phyloP scores from a whole-genome alignment of 2,797 vertebrate genomes.

The Decapterus maruadsi region DNA sequence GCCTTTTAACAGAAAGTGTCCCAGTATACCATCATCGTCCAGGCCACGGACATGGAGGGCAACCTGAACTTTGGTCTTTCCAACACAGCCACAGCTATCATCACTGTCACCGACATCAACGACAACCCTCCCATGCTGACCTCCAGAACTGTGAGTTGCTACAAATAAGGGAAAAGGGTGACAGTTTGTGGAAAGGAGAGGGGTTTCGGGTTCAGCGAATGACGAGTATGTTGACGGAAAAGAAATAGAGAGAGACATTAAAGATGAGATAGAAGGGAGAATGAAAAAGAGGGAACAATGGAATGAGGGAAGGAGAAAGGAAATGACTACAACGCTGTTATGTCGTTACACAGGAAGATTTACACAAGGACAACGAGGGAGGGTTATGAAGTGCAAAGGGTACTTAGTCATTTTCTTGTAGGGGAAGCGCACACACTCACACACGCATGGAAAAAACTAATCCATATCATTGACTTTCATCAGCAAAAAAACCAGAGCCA shows the following conservation, averaged over 20 bases:
- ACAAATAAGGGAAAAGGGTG: slow-evolving; percentile 26
- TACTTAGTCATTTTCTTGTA: slow-evolving; percentile 44
- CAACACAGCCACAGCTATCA: slow-evolving; percentile 95
- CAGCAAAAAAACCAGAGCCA: slow-evolving; percentile 60
- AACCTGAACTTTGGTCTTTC: slow-evolving; percentile 96
- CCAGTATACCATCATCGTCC: slow-evolving; percentile 94
- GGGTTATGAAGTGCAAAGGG: slow-evolving; percentile 30
- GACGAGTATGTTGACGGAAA: slow-evolving; percentile 24
- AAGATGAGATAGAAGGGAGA: not conserved
- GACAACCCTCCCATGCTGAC: slow-evolving; percentile 96
- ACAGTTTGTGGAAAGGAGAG: slow-evolving; percentile 20
- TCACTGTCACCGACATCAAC: slow-evolving; percentile 94
- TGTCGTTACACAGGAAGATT: slow-evolving; percentile 44
- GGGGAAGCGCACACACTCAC: slow-evolving; percentile 22
- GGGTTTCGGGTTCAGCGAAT: slow-evolving; percentile 31
- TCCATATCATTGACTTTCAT: slow-evolving; percentile 73
- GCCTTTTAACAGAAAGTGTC: slow-evolving; percentile 91
- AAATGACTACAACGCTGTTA: slow-evolving; percentile 16
- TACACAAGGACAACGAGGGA: slow-evolving; percentile 40
- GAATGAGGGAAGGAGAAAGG: slow-evolving; percentile 2
- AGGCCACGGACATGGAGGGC: slow-evolving; percentile 98
- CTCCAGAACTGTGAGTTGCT: slow-evolving; percentile 89
- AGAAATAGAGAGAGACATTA: slow-evolving; percentile 2
- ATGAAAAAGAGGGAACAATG: not conserved
- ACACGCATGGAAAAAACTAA: slow-evolving; percentile 34